A percentile compares a stretch with the other conserved stretches of the same genome.
Conservation (phyloP, 2,113 vertebrate species). For the Melierax canorus region DNA sequence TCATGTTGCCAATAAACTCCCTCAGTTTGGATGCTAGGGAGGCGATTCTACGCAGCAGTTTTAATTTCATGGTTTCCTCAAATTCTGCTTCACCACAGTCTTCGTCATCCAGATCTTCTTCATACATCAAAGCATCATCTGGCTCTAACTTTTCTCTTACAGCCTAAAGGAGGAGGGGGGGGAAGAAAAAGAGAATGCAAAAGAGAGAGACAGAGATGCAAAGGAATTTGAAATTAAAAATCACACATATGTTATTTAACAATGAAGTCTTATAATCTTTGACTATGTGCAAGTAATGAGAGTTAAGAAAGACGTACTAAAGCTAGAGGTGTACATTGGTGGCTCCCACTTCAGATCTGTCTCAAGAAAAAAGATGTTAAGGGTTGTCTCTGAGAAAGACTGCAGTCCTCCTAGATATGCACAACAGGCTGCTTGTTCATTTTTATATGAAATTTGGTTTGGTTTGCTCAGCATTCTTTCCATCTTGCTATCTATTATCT, state of each 20-base stretch:
- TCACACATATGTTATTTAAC: neutral
- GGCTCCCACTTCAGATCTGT: neutral
- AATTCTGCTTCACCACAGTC: slow-evolving; percentile 81
- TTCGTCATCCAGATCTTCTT: slow-evolving; percentile 85
- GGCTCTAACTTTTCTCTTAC: slow-evolving; percentile 84
- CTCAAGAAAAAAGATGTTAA: neutral
- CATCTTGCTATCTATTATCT: neutral
- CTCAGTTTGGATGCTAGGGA: slow-evolving; percentile 86
- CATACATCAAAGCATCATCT: slow-evolving; percentile 86
- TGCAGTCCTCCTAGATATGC: neutral
- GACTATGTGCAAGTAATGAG: neutral
- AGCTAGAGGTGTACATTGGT: neutral
- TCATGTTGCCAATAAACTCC: slow-evolving; percentile 93
- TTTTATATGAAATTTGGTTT: neutral
- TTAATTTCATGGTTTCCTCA: slow-evolving; percentile 88
- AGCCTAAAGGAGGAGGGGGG: slow-evolving; percentile 53
- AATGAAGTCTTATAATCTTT: neutral
- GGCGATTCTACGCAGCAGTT: slow-evolving; percentile 85
- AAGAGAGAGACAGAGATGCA: neutral
- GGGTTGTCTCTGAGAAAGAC: neutral
- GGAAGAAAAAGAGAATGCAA: neutral
- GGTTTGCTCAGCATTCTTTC: neutral
- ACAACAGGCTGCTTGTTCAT: neutral
- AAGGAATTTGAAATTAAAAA: neutral
- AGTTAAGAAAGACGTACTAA: neutral